Base-by-base conservation (phyloP, 1,140 invertebrate genomes). In the Drosophila paulistorum region DNA sequence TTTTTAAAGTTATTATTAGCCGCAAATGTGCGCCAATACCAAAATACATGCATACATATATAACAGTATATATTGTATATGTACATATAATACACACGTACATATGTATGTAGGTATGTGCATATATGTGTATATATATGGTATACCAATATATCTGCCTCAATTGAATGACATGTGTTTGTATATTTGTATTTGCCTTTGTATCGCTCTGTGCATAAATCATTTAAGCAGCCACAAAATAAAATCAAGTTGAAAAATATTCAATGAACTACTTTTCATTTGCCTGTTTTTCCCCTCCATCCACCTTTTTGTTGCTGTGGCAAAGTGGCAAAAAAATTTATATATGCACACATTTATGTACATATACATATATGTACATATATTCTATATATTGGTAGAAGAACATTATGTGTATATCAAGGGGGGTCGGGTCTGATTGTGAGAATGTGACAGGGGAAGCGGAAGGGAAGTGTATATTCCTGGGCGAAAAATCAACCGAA, bases 1-100 rank as follows among this genome's bases (percentile, higher is more conserved):
- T 89, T 89, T 89, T 89, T 84, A 84, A 89, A 89, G 85, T 89
- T 89, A 89, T 89, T 89, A 89, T 89, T 89, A 89, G 84, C 84
- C 84, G 85, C 84, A 89, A 89, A 89, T 90, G 84, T 84, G 77
- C 74, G 77, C 79, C 69, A 68, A 87, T 71, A 85, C 59, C 75
- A 48, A 65, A 37, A 61, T 61, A 61, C 37, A 45, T 65, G 61
- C 73, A 77, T 73, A 69, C 26, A 65, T 45, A 63, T 42, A 30
- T 30, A 64, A 39, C 11, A 11, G 37, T 4, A 62, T n/a, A 61
- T 13, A 20, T 23, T 23, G 20, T 23, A 23, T 23, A 23, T 23
- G 20, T 23, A 23, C 20, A n/a, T 35, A 3, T 37, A 6, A 23
- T 45, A 51, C 48, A 39, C 20, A 60, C 11, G 51, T 35, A 42